phyloP scores from a whole-genome alignment of 2,113 vertebrate genomes.

The Eptatretus burgeri region DNA sequence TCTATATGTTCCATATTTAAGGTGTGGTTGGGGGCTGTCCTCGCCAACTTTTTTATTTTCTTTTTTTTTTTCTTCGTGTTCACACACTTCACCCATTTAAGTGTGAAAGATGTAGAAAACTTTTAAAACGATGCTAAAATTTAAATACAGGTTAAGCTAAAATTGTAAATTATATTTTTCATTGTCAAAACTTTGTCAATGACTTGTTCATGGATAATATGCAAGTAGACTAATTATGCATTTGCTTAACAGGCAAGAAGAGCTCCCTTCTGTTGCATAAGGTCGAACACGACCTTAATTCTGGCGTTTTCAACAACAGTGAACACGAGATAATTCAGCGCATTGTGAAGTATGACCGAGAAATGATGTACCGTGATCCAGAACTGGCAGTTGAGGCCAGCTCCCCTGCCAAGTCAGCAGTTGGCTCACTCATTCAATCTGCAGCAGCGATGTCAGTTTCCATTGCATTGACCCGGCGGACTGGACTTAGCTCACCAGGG shows the following conservation, averaged over 20 bases:
- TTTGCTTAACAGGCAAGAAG: conserved; percentile 46
- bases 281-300: conserved; percentile 76
- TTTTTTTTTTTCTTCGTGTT: not conserved
- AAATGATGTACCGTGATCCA: conserved; percentile 34
- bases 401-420: conserved; percentile 3
- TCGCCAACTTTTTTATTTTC: too few species aligned
- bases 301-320: conserved; percentile 83
- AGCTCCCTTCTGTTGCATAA: conserved; percentile 86
- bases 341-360: conserved; percentile 86
- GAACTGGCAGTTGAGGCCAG: not conserved
- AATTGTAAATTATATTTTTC: too few species aligned
- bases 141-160: too few species aligned
- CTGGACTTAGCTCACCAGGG: too few species aligned
- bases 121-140: too few species aligned
- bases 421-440: conserved; percentile 3
- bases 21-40: too few species aligned
- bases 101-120: too few species aligned
- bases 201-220: too few species aligned
- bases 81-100: too few species aligned
- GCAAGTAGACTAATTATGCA: too few species aligned
- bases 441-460: conserved; percentile 1
- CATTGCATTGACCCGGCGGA: not conserved
- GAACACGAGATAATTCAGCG: conserved; percentile 97
- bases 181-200: too few species aligned
- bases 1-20: too few species aligned